A percentile compares a stretch with the other conserved stretches of the same genome.
Conservation (phyloP, 2,888 invertebrate genomes). For the Tenthredo mesomela region DNA sequence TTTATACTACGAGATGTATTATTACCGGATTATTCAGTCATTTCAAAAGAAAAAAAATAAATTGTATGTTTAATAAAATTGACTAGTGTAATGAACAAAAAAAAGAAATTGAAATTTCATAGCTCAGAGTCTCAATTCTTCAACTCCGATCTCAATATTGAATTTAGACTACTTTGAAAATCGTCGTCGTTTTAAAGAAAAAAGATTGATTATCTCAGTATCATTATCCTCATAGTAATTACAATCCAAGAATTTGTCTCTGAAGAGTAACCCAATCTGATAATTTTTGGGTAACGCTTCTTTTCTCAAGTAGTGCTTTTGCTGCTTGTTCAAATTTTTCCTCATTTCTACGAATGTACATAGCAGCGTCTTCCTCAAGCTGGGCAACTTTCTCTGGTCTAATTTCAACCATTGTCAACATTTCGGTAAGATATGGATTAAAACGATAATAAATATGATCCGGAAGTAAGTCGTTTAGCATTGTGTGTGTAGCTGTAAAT, state of each 20-base stretch:
- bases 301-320: conserved; percentile 76
- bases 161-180: background rate
- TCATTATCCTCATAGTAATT: background rate
- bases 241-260: conserved; percentile 71
- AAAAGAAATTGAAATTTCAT: background rate
- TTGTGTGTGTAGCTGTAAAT: conserved; percentile 86
- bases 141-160: conserved; percentile 3
- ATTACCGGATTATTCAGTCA: background rate
- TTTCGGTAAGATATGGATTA: conserved; percentile 92
- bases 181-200: too few species aligned
- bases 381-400: conserved; percentile 85
- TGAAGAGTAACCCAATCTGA: conserved; percentile 78
- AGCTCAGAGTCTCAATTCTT: background rate
- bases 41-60: background rate
- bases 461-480: conserved; percentile 88
- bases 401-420: conserved; percentile 90
- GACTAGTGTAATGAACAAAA: conserved; percentile 9
- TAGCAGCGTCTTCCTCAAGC: conserved; percentile 87
- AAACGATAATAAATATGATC: conserved; percentile 89
- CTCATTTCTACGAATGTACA: conserved; percentile 90
- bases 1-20: background rate
- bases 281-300: conserved; percentile 75
- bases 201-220: too few species aligned
- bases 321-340: conserved; percentile 86
- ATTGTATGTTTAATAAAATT: background rate